These are phyloP conservation scores for Anoplius nigerrimus DNA, from an alignment of 2,888 invertebrate genomes.

Conservation along the genomic window DNA sequence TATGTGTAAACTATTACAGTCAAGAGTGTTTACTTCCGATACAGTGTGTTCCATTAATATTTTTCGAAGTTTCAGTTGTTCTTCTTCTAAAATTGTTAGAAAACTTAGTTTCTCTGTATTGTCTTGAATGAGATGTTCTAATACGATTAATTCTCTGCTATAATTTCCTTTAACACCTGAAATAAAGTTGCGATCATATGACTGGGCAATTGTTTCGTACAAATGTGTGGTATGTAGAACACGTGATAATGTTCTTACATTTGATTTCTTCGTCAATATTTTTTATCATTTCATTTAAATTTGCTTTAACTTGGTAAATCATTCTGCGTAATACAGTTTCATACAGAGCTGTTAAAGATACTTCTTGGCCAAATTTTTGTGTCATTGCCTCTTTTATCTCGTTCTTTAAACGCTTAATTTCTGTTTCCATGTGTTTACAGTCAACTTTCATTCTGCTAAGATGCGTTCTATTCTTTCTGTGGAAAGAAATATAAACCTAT, in stretches of 20 bases:
- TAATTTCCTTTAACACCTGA: conserved; percentile 69
- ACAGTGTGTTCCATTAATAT: conserved; percentile 64
- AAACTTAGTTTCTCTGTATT: conserved; percentile 79
- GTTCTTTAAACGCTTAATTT: conserved; percentile 78
- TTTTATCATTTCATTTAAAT: conserved; percentile 74
- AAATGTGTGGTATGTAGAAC: conserved; percentile 9
- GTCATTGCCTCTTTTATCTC: conserved; percentile 76
- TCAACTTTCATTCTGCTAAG: conserved; percentile 84
- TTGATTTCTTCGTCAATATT: conserved; percentile 75
- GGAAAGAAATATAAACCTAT: background rate
- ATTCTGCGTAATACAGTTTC: conserved; percentile 77
- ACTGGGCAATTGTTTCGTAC: conserved; percentile 1
- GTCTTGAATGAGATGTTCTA: conserved; percentile 75
- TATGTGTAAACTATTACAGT: background rate
- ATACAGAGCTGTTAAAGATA: conserved; percentile 78
- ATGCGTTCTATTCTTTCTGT: conserved; percentile 82
- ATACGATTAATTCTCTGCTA: conserved; percentile 68
- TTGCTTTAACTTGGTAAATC: conserved; percentile 77
- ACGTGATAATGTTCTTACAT: conserved; percentile 66
- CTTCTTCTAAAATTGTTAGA: conserved; percentile 77
- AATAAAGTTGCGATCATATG: background rate
- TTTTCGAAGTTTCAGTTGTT: conserved; percentile 76
- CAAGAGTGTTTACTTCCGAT: conserved; percentile 53
- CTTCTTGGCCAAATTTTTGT: conserved; percentile 78
- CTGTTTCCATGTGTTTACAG: conserved; percentile 80